Percentiles rank a stretch among this genome's conserved stretches.
These are phyloP conservation scores for Aurelia aurita complex sp. Pacific DNA, from an alignment of 30 jellyfish, hydroid and myxozoan genomes.

Conservation along the genomic window DNA sequence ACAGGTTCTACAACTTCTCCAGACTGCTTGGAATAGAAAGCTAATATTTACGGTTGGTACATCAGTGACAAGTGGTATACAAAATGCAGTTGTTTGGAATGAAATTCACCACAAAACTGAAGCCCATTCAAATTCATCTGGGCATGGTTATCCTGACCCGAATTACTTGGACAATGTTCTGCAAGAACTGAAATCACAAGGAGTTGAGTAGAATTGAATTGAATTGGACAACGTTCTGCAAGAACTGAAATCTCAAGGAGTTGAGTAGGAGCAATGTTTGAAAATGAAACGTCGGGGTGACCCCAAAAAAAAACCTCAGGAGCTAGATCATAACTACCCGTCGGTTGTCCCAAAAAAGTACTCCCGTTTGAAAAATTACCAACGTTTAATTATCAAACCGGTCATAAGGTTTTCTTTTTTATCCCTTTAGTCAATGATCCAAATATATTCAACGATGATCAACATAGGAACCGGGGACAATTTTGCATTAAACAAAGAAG, in stretches of 20 bases:
- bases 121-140: slow-evolving; percentile 36
- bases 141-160: slow-evolving; percentile 90
- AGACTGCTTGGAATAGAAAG: slow-evolving; percentile 76
- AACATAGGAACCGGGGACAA: no score
- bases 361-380: no score
- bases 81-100: slow-evolving; percentile 75
- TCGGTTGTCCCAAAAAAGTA: no score
- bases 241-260: slow-evolving; percentile 75
- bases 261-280: background rate
- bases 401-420: no score
- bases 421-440: no score
- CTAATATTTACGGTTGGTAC: slow-evolving; percentile 82
- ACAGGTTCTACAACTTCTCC: slow-evolving; percentile 62
- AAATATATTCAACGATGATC: no score
- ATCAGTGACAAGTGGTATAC: slow-evolving; percentile 71
- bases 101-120: slow-evolving; percentile 83
- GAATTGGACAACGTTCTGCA: slow-evolving; percentile 31
- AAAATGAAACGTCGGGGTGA: no score
- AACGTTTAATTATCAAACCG: no score
- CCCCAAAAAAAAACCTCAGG: no score
- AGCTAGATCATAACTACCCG: no score
- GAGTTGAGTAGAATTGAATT: slow-evolving; percentile 17
- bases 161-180: slow-evolving; percentile 68
- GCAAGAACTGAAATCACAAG: slow-evolving; percentile 65
- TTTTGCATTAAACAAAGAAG: no score